Conservation (phyloP, 1,140 invertebrate genomes). For the Drosophila parvula region DNA sequence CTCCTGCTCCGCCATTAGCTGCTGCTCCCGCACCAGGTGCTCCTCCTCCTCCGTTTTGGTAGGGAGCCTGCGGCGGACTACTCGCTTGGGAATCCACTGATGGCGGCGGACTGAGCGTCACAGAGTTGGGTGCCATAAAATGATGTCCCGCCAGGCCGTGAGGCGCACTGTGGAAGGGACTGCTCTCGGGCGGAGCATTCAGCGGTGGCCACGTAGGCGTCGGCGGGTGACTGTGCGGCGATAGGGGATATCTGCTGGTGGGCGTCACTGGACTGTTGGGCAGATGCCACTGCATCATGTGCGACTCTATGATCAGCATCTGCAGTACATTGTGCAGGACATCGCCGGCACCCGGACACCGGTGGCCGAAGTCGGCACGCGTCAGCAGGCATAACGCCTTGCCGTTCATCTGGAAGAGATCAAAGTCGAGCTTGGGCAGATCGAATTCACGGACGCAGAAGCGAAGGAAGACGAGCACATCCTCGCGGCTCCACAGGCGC, state of each 20-base stretch:
- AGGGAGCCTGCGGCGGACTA: constrained; percentile 89
- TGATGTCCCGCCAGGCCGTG: constrained; percentile 86
- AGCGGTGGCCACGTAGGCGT: constrained; percentile 90
- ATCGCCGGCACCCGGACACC: constrained; percentile 96
- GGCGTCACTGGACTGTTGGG: constrained; percentile 94
- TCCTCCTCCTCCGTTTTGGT: constrained; percentile 51
- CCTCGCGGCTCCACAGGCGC: constrained; percentile 94
- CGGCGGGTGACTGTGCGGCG: constrained; percentile 90
- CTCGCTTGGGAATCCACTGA: constrained; percentile 94
- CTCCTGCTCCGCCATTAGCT: constrained; percentile 20
- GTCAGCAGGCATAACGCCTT: constrained; percentile 96
- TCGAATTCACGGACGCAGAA: constrained; percentile 98
- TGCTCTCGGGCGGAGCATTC: constrained; percentile 85
- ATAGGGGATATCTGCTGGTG: constrained; percentile 91
- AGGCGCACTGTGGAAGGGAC: constrained; percentile 86
- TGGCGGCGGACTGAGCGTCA: constrained; percentile 94
- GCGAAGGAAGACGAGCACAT: constrained; percentile 93
- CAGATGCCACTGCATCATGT: constrained; percentile 89
- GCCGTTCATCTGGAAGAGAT: constrained; percentile 99
- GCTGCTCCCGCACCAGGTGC: constrained; percentile 20
- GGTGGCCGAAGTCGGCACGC: constrained; percentile 94
- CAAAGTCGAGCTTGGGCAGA: constrained; percentile 94
- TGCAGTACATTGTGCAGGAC: constrained; percentile 96
- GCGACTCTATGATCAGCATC: constrained; percentile 92
- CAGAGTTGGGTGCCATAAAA: constrained; percentile 90